These are phyloP conservation scores for Lytechinus pictus DNA, from an alignment of 35 echinoderm and acorn worm species.

Conservation along the genomic window DNA sequence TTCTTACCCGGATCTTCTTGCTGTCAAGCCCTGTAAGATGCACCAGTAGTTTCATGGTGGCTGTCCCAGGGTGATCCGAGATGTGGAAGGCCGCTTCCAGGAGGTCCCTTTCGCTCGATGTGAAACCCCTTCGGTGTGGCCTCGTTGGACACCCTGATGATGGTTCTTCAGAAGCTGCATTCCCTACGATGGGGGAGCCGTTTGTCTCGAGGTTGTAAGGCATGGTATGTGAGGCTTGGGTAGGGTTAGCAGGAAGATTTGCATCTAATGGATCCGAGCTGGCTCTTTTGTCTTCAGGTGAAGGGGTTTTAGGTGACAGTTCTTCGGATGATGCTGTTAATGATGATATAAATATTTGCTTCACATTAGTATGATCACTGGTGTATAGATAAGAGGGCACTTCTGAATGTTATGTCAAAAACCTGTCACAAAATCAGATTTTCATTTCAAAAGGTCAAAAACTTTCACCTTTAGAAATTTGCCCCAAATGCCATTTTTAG, in stretches of 20 bases:
- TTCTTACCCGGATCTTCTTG: conserved; percentile 27
- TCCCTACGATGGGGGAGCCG: neutral
- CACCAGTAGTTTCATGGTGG: conserved; percentile 43
- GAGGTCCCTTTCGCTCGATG: neutral
- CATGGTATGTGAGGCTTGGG: neutral
- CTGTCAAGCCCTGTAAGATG: conserved; percentile 34
- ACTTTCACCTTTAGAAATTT: too few species aligned
- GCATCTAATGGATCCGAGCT: neutral
- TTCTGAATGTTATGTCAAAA: too few species aligned
- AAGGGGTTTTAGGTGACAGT: neutral
- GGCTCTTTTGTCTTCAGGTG: neutral
- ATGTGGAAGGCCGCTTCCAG: conserved; percentile 46
- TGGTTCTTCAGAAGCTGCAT: neutral
- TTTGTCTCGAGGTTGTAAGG: neutral
- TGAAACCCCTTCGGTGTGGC: neutral
- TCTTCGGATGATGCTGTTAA: neutral
- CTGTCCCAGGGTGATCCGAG: neutral
- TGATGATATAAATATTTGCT: neutral
- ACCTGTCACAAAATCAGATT: too few species aligned
- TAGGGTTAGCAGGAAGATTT: neutral
- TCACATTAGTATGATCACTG: neutral
- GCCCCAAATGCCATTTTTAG: too few species aligned
- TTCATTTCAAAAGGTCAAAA: too few species aligned
- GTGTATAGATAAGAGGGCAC: neutral
- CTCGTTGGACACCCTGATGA: neutral